Conservation (phyloP, 2,888 invertebrate genomes). For the Eupithecia pulchellata region DNA sequence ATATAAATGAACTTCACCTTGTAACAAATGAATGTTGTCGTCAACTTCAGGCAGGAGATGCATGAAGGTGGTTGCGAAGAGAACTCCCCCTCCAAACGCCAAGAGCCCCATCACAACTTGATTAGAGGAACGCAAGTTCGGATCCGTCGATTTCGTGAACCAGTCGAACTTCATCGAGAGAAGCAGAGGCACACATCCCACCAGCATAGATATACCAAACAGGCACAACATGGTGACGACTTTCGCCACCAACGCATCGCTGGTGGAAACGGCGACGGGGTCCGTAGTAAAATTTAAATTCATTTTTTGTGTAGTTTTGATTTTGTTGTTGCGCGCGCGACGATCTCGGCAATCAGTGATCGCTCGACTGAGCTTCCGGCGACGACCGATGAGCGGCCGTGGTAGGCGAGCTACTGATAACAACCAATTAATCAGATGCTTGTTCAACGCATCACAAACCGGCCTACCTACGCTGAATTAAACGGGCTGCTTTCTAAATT, state of each 20-base stretch:
- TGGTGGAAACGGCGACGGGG: constrained; percentile 45
- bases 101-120: constrained; percentile 87
- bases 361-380: constrained; percentile 70
- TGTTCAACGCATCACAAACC: constrained; percentile 52
- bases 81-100: constrained; percentile 92
- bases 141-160: constrained; percentile 74
- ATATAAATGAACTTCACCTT: constrained; percentile 68
- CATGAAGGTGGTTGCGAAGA: constrained; percentile 92
- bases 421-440: constrained; percentile 68
- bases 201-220: constrained; percentile 89
- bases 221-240: constrained; percentile 91
- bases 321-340: constrained; percentile 51
- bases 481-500: constrained; percentile 27
- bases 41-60: constrained; percentile 93
- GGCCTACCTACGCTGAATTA: constrained; percentile 28
- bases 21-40: constrained; percentile 87
- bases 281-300: constrained; percentile 57
- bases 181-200: constrained; percentile 91
- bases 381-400: constrained; percentile 58
- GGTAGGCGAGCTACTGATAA: constrained; percentile 76
- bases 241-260: constrained; percentile 88
- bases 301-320: constrained; percentile 45
- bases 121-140: constrained; percentile 80
- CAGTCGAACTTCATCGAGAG: constrained; percentile 88
- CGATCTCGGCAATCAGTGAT: constrained; percentile 51